A percentile compares a stretch with the other conserved stretches of the same genome.
phyloP scores from a whole-genome alignment of 2,797 vertebrate genomes.

The Clarias pachynema region DNA sequence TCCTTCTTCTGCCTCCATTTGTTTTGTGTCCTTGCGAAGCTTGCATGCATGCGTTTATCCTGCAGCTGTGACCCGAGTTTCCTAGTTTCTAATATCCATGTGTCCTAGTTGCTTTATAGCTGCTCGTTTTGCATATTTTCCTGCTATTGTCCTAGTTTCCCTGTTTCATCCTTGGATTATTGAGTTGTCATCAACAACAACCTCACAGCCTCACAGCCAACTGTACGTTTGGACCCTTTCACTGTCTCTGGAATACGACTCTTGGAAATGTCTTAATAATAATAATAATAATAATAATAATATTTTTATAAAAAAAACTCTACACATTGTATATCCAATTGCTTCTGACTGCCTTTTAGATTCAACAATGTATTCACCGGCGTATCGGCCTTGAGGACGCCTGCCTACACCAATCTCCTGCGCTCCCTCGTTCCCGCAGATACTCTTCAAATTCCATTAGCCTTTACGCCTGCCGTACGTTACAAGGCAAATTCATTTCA shows the following conservation, averaged over 20 bases:
- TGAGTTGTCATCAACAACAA: neutral
- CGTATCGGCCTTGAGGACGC: constrained; percentile 5
- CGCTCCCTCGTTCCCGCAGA: constrained; percentile 36
- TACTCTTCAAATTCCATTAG: constrained; percentile 61
- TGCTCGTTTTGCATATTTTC: neutral
- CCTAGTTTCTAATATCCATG: neutral
- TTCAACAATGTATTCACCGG: neutral
- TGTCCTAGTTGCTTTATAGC: neutral
- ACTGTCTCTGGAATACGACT: neutral
- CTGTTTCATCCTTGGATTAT: neutral
- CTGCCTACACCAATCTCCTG: constrained; percentile 33
- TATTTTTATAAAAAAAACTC: neutral
- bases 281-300: no score
- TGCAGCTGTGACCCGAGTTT: constrained; percentile 12
- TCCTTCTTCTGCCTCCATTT: constrained; percentile 10
- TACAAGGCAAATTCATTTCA: constrained; percentile 53
- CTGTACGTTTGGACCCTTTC: neutral
- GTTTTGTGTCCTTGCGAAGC: neutral
- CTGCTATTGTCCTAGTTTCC: constrained; percentile 11
- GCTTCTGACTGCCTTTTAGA: neutral
- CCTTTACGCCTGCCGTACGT: constrained; percentile 55
- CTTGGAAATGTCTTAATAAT: neutral
- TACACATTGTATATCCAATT: neutral
- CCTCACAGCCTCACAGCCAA: neutral
- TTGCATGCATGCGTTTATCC: constrained; percentile 5